These are phyloP conservation scores for Strix uralensis DNA, from an alignment of 2,113 vertebrate genomes.

Conservation along the genomic window DNA sequence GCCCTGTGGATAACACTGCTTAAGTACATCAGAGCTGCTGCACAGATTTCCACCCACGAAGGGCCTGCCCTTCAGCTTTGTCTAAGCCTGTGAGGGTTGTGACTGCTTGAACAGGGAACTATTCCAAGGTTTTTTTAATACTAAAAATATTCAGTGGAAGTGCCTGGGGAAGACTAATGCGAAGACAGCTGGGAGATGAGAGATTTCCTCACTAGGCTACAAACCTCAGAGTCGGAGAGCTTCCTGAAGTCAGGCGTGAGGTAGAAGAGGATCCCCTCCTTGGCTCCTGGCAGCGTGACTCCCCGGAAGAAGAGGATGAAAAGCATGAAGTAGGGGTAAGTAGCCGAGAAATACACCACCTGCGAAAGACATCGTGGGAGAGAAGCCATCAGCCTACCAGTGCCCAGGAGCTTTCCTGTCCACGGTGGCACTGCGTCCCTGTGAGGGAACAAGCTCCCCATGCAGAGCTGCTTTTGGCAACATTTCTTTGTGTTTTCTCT, in stretches of 20 bases:
- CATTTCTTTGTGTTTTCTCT: background rate
- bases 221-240: constrained; percentile 83
- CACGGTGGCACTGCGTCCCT: fast-evolving
- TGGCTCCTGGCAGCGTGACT: constrained; percentile 86
- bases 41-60: background rate
- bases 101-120: background rate
- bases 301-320: constrained; percentile 90
- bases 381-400: background rate
- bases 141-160: background rate
- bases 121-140: background rate
- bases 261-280: constrained; percentile 88
- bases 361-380: constrained; percentile 28
- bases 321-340: constrained; percentile 92
- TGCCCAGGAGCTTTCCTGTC: background rate
- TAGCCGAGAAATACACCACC: constrained; percentile 94
- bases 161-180: background rate
- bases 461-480: background rate
- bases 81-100: background rate
- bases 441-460: fast-evolving
- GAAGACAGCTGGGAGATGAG: background rate
- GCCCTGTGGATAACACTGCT: background rate
- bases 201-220: background rate
- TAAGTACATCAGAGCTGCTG: background rate
- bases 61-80: background rate
- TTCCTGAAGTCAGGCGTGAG: constrained; percentile 89